Conservation (phyloP, 2,797 vertebrate genomes). For the Apogon hyalosoma region DNA sequence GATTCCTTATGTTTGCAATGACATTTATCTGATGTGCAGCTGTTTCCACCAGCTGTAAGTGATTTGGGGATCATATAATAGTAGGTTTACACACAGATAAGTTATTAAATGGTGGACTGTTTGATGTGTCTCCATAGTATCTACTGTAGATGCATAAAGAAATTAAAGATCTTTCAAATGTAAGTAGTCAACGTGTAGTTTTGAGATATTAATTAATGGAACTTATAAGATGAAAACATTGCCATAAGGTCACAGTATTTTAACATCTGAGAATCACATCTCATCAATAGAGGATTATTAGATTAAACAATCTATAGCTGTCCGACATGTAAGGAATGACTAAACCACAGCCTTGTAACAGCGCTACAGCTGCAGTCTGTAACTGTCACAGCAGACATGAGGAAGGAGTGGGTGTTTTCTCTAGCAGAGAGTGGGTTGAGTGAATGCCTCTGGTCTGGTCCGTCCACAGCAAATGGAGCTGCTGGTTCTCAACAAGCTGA, state of each 20-base stretch:
- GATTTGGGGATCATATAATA: not conserved
- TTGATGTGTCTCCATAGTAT: no score
- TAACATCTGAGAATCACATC: not conserved
- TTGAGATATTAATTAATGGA: not conserved
- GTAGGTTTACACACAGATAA: no score
- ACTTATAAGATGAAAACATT: not conserved
- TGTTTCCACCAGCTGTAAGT: not conserved
- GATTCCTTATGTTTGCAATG: not conserved
- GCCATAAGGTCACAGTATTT: not conserved
- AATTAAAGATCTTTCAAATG: no score
- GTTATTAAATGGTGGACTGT: no score
- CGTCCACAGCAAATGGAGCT: conserved; percentile 95
- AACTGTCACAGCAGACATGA: not conserved
- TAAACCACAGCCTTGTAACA: not conserved
- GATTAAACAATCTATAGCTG: not conserved
- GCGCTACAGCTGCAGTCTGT: not conserved
- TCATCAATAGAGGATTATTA: not conserved
- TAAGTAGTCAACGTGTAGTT: no score
- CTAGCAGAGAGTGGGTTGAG: conserved; percentile 9
- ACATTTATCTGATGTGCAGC: not conserved
- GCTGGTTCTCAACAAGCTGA: conserved; percentile 95
- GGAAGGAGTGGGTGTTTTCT: conserved; percentile 2
- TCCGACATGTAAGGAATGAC: not conserved
- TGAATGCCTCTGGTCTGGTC: conserved; percentile 57
- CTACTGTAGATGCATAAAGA: no score